phyloP scores from a whole-genome alignment of 2,888 invertebrate species.

The Trichopoda pennipes region DNA sequence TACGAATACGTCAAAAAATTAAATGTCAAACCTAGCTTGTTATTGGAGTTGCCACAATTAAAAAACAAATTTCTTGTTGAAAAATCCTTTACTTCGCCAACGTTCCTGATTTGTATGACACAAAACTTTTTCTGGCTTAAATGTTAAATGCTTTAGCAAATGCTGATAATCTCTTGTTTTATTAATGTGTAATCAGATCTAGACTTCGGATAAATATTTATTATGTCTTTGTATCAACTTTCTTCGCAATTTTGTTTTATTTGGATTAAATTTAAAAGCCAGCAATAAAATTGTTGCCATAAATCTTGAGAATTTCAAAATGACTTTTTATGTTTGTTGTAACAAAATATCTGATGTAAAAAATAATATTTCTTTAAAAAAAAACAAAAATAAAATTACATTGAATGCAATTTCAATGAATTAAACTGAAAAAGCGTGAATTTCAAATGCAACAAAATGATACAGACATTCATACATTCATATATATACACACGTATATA shows the following conservation, averaged over 20 bases:
- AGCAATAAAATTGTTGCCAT: slow-evolving; percentile 29
- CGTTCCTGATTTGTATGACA: not conserved
- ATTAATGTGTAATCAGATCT: not conserved
- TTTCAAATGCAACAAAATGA: slow-evolving; percentile 20
- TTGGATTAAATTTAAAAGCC: slow-evolving; percentile 2
- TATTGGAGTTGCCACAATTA: too few species aligned
- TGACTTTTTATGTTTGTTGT: slow-evolving; percentile 36
- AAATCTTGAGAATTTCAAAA: slow-evolving; percentile 38
- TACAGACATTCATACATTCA: not conserved
- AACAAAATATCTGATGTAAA: slow-evolving; percentile 3
- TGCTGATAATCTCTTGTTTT: not conserved
- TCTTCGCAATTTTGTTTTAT: not conserved
- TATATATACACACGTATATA: not conserved
- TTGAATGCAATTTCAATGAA: slow-evolving; percentile 13
- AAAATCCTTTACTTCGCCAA: not conserved
- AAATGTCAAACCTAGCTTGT: too few species aligned
- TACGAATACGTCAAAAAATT: too few species aligned
- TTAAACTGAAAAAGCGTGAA: slow-evolving; percentile 35
- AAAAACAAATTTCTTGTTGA: too few species aligned
- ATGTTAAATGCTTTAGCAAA: not conserved
- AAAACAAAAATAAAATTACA: slow-evolving; percentile 30
- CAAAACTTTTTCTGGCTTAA: not conserved
- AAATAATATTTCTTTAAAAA: slow-evolving; percentile 31
- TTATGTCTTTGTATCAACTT: not conserved
- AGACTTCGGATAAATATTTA: not conserved